Base-by-base conservation (phyloP, 2,888 invertebrate genomes). In the Aradus depressus region DNA sequence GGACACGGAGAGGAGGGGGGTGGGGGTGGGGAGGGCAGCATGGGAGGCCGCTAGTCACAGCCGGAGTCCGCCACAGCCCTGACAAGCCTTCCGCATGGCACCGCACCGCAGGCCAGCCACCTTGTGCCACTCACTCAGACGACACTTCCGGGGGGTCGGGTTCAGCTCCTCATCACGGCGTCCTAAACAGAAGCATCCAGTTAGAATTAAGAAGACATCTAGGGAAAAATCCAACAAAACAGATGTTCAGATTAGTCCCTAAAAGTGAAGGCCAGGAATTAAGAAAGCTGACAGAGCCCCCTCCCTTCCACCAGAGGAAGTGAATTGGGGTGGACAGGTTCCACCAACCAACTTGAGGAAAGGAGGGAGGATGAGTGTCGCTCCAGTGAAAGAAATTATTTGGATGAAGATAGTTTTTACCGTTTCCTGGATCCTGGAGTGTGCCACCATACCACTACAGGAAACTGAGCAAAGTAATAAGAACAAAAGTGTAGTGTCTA, bases 91-190 rank as follows among this genome's bases (percentile, higher is more conserved):
- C 50, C 25, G 49, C 41, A 14, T 41, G 34, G 14, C 45, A 45
- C 37, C 47, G 47, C 32, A 42, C 35, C 42, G 50, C 41, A 32
- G 50, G 43, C 35, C 50, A 25, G 32, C 54, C 12, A 19, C 38
- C 31, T 14, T 47, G 35, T 32, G 18, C 26, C 47, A 50, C 50
- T 51, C 47, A 54, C 56, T 53, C 22, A 52, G 41, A 19, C 58
- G 55, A 54, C 60, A 56, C 57, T 47, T 37, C 25, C 47, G 23
- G 19, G 26, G 47, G 2, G 47, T 38, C 23, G 47, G 21, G 38
- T 38, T 47, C 19, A 47, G 37, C 47, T 37, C 47, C 47, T 47
- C 47, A 16, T 47, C 26, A 5, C 47, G 37, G 14, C 47, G 47
- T 18, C 47, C 47, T 47, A 19, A 16, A 23, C 10, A n/a, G 6